phyloP scores from a whole-genome alignment of 1,140 invertebrate species.

The Glomeris maerens region DNA sequence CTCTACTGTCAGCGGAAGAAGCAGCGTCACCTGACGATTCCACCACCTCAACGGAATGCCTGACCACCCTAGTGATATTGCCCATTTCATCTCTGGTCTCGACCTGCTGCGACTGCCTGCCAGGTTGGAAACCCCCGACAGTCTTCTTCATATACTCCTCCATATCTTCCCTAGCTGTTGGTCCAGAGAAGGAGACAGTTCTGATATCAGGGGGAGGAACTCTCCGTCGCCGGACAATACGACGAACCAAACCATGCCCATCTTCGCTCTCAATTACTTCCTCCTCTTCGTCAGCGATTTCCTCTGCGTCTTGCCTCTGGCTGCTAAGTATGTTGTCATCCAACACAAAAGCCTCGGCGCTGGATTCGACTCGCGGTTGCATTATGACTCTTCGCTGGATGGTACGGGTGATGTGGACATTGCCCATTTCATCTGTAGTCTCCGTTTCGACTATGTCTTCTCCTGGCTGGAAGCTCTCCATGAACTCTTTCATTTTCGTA shows the following conservation, averaged over 20 bases:
- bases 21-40: too few relatives aligned
- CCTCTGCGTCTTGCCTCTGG: background rate
- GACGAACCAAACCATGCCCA: background rate
- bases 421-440: conserved; percentile 35
- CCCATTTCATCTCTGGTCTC: conserved; percentile 17
- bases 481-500: conserved; percentile 34
- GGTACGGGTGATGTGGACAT: conserved; percentile 36
- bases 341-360: background rate
- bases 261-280: conserved; percentile 5
- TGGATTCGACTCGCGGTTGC: conserved; percentile 16
- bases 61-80: conserved; percentile 18
- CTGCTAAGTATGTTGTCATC: background rate
- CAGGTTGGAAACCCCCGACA: conserved; percentile 10
- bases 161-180: conserved; percentile 16
- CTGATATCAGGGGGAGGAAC: conserved; percentile 16
- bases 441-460: conserved; percentile 35
- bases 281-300: conserved; percentile 5
- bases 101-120: conserved; percentile 13
- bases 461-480: conserved; percentile 36
- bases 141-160: conserved; percentile 17
- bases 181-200: conserved; percentile 17
- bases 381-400: conserved; percentile 36
- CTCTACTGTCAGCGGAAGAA: too few relatives aligned
- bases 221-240: conserved; percentile 5
- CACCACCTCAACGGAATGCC: conserved; percentile 18